phyloP scores from a whole-genome alignment of 53 echinoderm and acorn worm species.

The Luidia sarsii region DNA sequence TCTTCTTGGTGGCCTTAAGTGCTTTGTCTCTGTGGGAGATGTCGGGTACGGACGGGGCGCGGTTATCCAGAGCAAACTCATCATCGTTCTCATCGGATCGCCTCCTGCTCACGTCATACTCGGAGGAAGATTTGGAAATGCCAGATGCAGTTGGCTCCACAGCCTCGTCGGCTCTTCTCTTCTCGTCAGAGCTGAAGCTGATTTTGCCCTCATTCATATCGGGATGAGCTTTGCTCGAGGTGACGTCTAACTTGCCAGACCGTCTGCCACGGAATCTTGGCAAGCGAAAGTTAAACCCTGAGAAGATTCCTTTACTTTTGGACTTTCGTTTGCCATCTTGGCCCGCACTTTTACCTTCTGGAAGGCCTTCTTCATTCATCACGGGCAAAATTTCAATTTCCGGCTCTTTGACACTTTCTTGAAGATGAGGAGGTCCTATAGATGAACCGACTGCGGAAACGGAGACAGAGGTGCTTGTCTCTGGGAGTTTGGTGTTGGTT shows the following conservation, averaged over 20 bases:
- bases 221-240: slow-evolving; percentile 19
- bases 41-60: slow-evolving; percentile 38
- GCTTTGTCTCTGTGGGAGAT: slow-evolving; percentile 12
- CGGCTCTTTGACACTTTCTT: background rate
- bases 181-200: background rate
- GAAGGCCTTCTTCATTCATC: slow-evolving; percentile 6
- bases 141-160: background rate
- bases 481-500: background rate
- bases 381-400: background rate
- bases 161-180: background rate
- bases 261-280: slow-evolving; percentile 37
- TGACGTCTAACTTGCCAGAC: slow-evolving; percentile 23
- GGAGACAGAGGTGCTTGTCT: background rate
- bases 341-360: background rate
- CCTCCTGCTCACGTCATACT: slow-evolving; percentile 21
- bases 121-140: slow-evolving; percentile 30
- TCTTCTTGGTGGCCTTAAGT: slow-evolving; percentile 59
- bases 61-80: slow-evolving; percentile 23
- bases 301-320: slow-evolving; percentile 71
- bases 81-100: background rate
- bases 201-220: slow-evolving; percentile 13
- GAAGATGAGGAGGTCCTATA: background rate
- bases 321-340: slow-evolving; percentile 32
- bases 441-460: background rate
- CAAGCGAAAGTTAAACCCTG: slow-evolving; percentile 64